phyloP scores from a whole-genome alignment of 2,888 invertebrate species.

The Plemyria rubiginata region DNA sequence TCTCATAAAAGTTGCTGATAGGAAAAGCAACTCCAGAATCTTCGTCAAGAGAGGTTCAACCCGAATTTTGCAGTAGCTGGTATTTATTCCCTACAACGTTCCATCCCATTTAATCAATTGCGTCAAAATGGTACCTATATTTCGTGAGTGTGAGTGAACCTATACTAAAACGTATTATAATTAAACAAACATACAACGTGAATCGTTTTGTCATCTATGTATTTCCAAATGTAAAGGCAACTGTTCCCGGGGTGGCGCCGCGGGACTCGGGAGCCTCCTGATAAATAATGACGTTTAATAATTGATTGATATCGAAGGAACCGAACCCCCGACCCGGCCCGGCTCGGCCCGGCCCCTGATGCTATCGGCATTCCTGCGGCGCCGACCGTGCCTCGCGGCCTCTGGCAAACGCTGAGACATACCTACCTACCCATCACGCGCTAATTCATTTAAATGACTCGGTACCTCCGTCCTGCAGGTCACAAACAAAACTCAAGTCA shows the following conservation, averaged over 20 bases:
- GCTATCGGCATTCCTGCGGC: conserved; percentile 43
- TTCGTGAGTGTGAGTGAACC: no score
- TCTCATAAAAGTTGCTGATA: no score
- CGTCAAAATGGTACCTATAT: no score
- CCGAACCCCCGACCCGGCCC: conserved; percentile 47
- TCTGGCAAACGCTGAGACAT: not conserved
- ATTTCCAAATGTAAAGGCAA: conserved; percentile 4
- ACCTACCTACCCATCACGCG: conserved; percentile 61
- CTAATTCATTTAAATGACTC: conserved; percentile 77
- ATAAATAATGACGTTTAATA: conserved; percentile 78
- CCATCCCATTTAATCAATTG: no score
- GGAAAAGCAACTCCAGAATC: no score
- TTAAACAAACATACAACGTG: not conserved
- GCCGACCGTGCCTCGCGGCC: not conserved
- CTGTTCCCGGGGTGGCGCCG: not conserved
- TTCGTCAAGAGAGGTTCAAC: no score
- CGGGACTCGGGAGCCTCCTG: conserved; percentile 46
- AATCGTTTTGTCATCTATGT: not conserved
- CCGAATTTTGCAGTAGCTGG: no score
- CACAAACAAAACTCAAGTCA: conserved; percentile 34
- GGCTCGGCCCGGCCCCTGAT: conserved; percentile 43
- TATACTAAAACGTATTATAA: no score
- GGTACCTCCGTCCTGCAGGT: conserved; percentile 55
- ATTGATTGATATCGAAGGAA: conserved; percentile 68
- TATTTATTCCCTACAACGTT: no score